These are phyloP conservation scores for Cirrhinus mrigala DNA, from an alignment of 2,797 vertebrate species.

Conservation along the genomic window DNA sequence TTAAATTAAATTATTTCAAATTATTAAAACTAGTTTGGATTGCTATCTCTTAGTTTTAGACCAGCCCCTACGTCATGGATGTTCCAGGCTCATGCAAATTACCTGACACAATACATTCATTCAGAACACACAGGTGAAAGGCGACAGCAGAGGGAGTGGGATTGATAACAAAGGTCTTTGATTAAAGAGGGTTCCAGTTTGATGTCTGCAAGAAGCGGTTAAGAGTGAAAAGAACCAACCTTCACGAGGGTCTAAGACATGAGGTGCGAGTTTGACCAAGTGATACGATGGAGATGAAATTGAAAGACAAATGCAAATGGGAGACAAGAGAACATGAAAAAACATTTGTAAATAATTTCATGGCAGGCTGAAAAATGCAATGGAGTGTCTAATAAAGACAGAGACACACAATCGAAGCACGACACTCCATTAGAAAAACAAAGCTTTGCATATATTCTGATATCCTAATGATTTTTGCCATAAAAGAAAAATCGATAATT, in stretches of 20 bases:
- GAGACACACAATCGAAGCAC: conserved; percentile 46
- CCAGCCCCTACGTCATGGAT: neutral
- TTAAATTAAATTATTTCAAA: neutral
- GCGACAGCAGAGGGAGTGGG: neutral
- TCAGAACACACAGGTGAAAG: neutral
- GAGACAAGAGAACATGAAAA: conserved; percentile 56
- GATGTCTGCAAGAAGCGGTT: conserved; percentile 42
- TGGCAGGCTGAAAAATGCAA: conserved; percentile 37
- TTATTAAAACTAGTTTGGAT: neutral
- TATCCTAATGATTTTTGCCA: too few relatives aligned
- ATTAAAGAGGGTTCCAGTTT: conserved; percentile 36
- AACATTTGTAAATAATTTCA: conserved; percentile 33
- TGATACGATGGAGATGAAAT: conserved; percentile 70
- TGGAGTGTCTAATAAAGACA: conserved; percentile 5
- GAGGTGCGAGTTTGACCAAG: conserved; percentile 76
- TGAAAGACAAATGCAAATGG: conserved; percentile 55
- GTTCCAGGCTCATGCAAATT: conserved; percentile 45
- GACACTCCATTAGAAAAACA: neutral
- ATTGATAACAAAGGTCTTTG: conserved; percentile 18
- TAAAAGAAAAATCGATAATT: too few relatives aligned
- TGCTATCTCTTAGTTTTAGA: neutral
- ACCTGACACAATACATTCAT: conserved; percentile 22
- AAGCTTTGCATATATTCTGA: neutral
- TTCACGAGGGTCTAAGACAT: conserved; percentile 78
- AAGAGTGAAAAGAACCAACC: conserved; percentile 80